Percentiles rank a stretch among this genome's conserved stretches.
Evolutionary conservation across 2,797 vertebrate genomes (phyloP).

Genomic region (Sebastes reedi): DNA sequence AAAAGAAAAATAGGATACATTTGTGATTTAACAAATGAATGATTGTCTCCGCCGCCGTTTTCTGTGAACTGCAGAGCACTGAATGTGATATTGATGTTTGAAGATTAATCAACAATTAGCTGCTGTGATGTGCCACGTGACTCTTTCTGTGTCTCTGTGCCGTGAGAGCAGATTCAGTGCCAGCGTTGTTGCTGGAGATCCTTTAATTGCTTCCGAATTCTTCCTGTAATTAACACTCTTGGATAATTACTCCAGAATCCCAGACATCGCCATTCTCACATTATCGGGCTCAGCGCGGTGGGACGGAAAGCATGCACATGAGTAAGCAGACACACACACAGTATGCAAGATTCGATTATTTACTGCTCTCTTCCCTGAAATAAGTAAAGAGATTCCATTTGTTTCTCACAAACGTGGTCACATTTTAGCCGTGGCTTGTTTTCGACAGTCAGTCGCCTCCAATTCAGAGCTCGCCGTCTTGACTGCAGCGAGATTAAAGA

Average conservation of each 20-base stretch:
- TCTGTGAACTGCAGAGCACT: neutral
- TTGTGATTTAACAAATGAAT: conserved; percentile 32
- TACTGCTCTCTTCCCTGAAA: neutral
- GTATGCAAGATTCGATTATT: neutral
- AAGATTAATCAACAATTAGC: conserved; percentile 66
- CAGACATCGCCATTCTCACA: conserved; percentile 41
- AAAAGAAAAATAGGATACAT: conserved; percentile 12
- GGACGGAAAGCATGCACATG: neutral
- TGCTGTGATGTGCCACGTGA: conserved; percentile 34
- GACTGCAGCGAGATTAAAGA: conserved; percentile 69
- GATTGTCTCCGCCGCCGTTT: conserved; percentile 6
- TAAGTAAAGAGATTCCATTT: neutral
- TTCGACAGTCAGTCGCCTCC: conserved; percentile 36
- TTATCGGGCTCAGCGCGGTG: conserved; percentile 23
- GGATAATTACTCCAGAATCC: conserved; percentile 61
- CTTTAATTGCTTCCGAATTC: conserved; percentile 70
- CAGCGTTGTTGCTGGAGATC: conserved; percentile 41
- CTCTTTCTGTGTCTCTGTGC: conserved; percentile 31
- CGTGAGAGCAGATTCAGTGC: conserved; percentile 33
- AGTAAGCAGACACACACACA: neutral
- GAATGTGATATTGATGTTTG: conserved; percentile 30
- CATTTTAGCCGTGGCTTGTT: conserved; percentile 18
- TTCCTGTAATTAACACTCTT: conserved; percentile 70
- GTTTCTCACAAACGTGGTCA: conserved; percentile 15
- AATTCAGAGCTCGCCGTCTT: conserved; percentile 43